A percentile compares a stretch with the other conserved stretches of the same genome.
phyloP scores from a whole-genome alignment of 2,797 vertebrate species.

The Acrossocheilus wenchowensis region DNA sequence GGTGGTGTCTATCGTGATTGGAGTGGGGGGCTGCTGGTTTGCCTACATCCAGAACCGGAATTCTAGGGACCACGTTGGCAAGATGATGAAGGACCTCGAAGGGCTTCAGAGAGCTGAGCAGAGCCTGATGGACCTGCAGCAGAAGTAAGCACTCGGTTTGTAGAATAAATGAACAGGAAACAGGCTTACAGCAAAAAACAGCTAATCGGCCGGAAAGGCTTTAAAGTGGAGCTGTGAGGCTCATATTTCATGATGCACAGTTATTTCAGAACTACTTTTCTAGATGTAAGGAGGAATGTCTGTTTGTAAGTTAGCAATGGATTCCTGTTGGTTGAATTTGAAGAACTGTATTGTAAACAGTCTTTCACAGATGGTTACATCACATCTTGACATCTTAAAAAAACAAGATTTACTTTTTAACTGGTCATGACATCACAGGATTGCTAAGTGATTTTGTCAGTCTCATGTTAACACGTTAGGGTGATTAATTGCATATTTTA shows the following conservation, averaged over 20 bases:
- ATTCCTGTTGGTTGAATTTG: not conserved
- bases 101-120: conserved; percentile 91
- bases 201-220: not conserved
- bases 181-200: not conserved
- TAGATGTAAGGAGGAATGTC: not conserved
- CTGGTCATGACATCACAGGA: not conserved
- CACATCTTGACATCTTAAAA: not conserved
- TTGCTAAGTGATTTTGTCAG: not conserved
- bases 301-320: not conserved
- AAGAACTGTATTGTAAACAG: not conserved
- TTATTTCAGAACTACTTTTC: not conserved
- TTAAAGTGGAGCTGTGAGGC: not conserved
- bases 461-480: not conserved
- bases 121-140: conserved; percentile 90
- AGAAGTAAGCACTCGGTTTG: conserved; percentile 78
- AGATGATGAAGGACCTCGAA: conserved; percentile 94
- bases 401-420: not conserved
- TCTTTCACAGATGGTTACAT: not conserved
- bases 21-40: conserved; percentile 93
- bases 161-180: conserved; percentile 5
- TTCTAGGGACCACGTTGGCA: conserved; percentile 88
- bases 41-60: conserved; percentile 88
- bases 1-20: conserved; percentile 88
- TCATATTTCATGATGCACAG: not conserved
- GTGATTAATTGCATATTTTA: conserved; percentile 3